These are phyloP conservation scores for Porphyrio hochstetteri DNA, from an alignment of 2,113 vertebrate genomes.

Conservation along the genomic window DNA sequence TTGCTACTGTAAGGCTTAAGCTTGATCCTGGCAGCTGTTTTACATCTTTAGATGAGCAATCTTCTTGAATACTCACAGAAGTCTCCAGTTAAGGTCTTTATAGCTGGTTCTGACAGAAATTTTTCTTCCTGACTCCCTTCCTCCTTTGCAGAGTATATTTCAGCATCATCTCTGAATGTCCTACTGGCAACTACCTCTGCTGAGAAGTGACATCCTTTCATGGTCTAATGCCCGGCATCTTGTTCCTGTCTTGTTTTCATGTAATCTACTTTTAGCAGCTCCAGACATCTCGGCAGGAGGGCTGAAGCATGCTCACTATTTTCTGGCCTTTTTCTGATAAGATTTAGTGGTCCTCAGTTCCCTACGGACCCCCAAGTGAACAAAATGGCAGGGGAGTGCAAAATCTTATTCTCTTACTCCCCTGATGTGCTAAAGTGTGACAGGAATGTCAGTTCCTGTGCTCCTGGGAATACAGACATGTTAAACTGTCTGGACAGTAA, in stretches of 20 bases:
- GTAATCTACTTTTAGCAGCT: constrained; percentile 14
- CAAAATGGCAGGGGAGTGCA: not conserved
- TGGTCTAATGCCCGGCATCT: not conserved
- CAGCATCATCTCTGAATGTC: not conserved
- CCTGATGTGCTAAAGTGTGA: not conserved
- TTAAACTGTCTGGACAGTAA: not conserved
- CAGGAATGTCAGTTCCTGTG: not conserved
- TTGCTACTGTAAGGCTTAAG: not conserved
- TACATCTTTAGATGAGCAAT: not conserved
- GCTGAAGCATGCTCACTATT: not conserved
- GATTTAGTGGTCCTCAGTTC: not conserved
- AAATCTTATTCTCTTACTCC: not conserved
- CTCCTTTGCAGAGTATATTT: not conserved
- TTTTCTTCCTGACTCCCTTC: not conserved
- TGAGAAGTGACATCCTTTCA: constrained; percentile 52
- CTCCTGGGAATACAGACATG: not conserved
- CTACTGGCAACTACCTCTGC: not conserved
- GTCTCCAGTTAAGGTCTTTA: not conserved
- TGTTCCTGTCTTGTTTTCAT: constrained; percentile 53
- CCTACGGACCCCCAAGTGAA: rapidly evolving
- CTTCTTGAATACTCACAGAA: not conserved
- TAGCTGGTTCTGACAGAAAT: not conserved
- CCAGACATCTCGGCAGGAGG: constrained; percentile 33
- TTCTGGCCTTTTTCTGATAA: constrained; percentile 10
- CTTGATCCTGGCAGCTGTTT: not conserved